Base-by-base conservation (phyloP, 2,113 vertebrate species). In the Notiomystis cincta region DNA sequence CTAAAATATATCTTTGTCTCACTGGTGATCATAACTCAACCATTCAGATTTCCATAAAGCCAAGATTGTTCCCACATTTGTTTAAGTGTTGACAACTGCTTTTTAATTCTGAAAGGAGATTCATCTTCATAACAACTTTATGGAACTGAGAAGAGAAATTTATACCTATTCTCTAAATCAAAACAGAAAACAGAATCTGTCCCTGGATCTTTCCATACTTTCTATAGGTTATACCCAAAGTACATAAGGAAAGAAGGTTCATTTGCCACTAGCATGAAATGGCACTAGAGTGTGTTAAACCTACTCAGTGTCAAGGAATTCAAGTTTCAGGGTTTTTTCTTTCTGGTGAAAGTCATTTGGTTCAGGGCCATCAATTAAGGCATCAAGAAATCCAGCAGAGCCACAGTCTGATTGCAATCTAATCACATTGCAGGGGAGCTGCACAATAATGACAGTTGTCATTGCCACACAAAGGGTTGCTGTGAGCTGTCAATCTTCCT, bases 401-500 rank as follows among this genome's bases (percentile, higher is more conserved):
- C 67, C 23, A 6, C 62, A 86, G 87, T 62, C 51, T 96, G 96
- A 97, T 96, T 88, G 37, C 53, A 84, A 2, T 58, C 48, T 21
- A 47, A 77, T 89, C 40, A 22, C 91, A 89, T 33, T 30, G 77
- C 89, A 87, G 69, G 44, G 67, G 42, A 91, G 15, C 85, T 94
- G 93, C 84, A 90, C 84, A 95, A 90, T 62, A 86, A 94, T 96
- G 89, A 83, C 42, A 47, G 82, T 45, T 90, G 95, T 73, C 45
- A 42, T 40, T 87, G 89, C 77, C 42, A 20, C 73, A 95, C 79
- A 95, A 92, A 96, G 91, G 66, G 45, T 78, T 83, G 82, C 95
- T 97, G 81, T 87, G 90, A 83, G 93, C 91, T 78, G 96, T 97
- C 97, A 97, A 23, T 96, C 95, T 97, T 89, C 95, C 95, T 93